Conservation (phyloP, 2,113 vertebrate genomes). For the Menidia beryllina region DNA sequence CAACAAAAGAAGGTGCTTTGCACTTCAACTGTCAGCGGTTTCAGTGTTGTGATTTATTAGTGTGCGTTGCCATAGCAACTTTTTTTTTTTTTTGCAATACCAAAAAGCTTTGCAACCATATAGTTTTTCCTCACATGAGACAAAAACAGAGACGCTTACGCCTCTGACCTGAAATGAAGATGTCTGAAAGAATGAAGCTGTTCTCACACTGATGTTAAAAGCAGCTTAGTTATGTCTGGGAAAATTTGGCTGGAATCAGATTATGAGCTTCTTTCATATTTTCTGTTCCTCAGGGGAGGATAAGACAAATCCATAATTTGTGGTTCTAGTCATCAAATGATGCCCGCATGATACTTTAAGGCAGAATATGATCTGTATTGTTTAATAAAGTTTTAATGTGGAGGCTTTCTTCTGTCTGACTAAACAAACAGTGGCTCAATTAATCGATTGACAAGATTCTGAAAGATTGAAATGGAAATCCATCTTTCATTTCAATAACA, state of each 20-base stretch:
- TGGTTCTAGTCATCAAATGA: conserved; percentile 1
- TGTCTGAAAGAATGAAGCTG: conserved; percentile 2
- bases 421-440: background rate
- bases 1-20: background rate
- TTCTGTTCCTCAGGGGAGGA: conserved; percentile 8
- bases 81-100: background rate
- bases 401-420: background rate
- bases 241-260: conserved; percentile 2
- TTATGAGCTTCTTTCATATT: background rate
- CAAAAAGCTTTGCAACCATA: background rate
- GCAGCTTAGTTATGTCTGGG: conserved; percentile 42
- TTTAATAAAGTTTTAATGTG: too few species aligned
- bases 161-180: conserved; percentile 22
- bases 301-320: background rate
- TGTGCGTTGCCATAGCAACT: background rate
- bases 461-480: too few species aligned
- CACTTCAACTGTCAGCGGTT: background rate
- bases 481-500: background rate
- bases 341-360: background rate
- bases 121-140: background rate
- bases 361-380: background rate
- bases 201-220: conserved; percentile 33
- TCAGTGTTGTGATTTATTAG: background rate
- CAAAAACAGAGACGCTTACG: background rate
- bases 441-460: too few species aligned